These are phyloP conservation scores for Cremastinae sp. DNA, from an alignment of 2,888 invertebrate genomes.

Conservation along the genomic window DNA sequence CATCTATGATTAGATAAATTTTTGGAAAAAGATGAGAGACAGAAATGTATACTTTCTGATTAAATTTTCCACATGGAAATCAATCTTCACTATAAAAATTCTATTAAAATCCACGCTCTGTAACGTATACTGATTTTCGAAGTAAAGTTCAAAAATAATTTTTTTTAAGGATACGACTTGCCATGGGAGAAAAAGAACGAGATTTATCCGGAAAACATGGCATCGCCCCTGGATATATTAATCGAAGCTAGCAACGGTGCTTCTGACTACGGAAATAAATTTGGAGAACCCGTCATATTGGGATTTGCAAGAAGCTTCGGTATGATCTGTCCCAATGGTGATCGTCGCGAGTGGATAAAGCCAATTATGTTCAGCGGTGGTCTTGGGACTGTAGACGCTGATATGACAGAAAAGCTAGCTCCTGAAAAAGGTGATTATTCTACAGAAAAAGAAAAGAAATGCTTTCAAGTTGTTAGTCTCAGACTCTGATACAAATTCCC, in stretches of 20 bases:
- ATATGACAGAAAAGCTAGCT: constrained; percentile 89
- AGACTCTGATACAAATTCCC: too few relatives aligned
- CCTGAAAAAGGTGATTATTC: constrained; percentile 86
- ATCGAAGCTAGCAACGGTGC: constrained; percentile 99
- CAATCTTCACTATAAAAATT: too few relatives aligned
- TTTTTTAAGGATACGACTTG: constrained; percentile 90
- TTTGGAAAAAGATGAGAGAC: too few relatives aligned
- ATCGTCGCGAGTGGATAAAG: constrained; percentile 96
- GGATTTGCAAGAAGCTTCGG: constrained; percentile 97
- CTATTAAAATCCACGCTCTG: too few relatives aligned
- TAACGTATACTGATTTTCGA: neutral
- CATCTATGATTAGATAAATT: too few relatives aligned
- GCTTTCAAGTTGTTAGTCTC: too few relatives aligned
- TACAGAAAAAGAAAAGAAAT: constrained; percentile 30
- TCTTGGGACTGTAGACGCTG: constrained; percentile 93
- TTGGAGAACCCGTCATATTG: constrained; percentile 96
- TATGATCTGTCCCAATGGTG: constrained; percentile 84
- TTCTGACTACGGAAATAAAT: constrained; percentile 99
- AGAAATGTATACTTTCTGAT: too few relatives aligned
- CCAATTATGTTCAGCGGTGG: constrained; percentile 99
- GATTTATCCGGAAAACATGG: constrained; percentile 93
- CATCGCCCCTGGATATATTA: constrained; percentile 92
- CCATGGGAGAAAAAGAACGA: constrained; percentile 90
- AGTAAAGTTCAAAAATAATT: neutral
- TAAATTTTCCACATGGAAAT: too few relatives aligned